phyloP scores from a whole-genome alignment of 1,140 invertebrate genomes.

The Drosophila sp. region DNA sequence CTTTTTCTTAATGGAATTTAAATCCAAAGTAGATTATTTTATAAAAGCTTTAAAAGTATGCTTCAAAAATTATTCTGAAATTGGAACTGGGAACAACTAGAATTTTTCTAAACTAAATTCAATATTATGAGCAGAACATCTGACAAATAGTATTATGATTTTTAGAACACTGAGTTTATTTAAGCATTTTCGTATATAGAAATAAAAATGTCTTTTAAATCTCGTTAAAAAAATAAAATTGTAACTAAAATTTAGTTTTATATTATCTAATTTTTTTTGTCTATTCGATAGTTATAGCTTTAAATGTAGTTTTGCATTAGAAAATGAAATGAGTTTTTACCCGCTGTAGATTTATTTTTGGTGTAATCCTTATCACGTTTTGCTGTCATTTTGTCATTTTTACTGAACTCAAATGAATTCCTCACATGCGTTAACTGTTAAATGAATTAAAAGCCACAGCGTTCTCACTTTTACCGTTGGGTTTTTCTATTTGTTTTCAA shows the following conservation, averaged over 20 bases:
- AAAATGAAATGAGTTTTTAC: conserved; percentile 51
- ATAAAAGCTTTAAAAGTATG: no score
- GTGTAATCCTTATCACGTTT: conserved; percentile 84
- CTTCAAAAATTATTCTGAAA: no score
- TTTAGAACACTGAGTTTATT: no score
- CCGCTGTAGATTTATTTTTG: conserved; percentile 81
- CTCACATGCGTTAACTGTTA: conserved; percentile 27
- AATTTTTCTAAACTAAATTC: no score
- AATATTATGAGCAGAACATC: no score
- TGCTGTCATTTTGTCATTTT: conserved; percentile 84
- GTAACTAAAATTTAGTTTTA: neutral
- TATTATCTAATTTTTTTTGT: conserved; percentile 1
- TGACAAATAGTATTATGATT: no score
- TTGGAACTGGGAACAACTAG: no score
- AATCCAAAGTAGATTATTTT: no score
- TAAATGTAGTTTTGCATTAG: neutral
- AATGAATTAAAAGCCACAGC: conserved; percentile 11
- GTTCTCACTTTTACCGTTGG: conserved; percentile 15
- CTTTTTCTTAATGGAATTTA: no score
- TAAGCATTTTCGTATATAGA: no score
- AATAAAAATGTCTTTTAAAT: neutral
- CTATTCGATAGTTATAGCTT: no score
- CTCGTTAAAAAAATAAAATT: neutral
- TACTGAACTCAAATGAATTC: conserved; percentile 75
- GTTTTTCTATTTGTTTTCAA: conserved; percentile 15